Evolutionary conservation across 37 sponge, comb jelly and placozoan species (phyloP), one percentile per base, ranked within the genome.

Genomic region (Hexactinellida sp.): DNA sequence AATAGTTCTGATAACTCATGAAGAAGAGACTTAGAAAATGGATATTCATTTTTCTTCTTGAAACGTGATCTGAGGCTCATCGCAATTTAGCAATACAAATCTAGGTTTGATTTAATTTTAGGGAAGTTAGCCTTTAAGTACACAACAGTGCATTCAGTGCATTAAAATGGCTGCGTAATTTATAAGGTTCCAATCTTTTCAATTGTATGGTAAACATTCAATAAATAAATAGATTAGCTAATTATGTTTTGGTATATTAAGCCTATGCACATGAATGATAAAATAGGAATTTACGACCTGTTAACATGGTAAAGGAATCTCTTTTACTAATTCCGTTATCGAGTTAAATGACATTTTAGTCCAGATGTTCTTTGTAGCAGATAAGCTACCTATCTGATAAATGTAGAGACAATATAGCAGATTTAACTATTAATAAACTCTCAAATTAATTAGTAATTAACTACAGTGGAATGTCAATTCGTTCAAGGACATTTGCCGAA

Each of bases 41-140:
- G 76, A n/a, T 63, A 63, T 7, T 63, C 76, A 28, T 63, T 63
- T 63, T 63, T 63, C 76, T 63, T 63, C 76, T 63, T 63, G 76
- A 63, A 63, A 7, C 76, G 76, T 10, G 28, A 7, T 10, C 28
- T 23, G 1, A 63, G 76, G 5, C 19, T 21, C 76, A 63, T 63
- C 34, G 3, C 16, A 47, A 19, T 47, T 47, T 47, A 47, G 52
- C 16, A 9, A 47, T 47, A 47, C 52, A 16, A 47, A 47, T n/a
- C 52, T 19, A 47, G 16, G 16, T 47, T 16, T 47, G 13, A 47
- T 47, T 16, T 47, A 47, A 47, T n/a, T n/a, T n/a, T n/a, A n/a
- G n/a, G n/a, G n/a, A n/a, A n/a, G n/a, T n/a, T n/a, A 47, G 16
- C 16, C 52, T 47, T 47, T 47, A 47, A 47, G 52, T 47, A 47